These are phyloP conservation scores for Hoplodrina blanda DNA, from an alignment of 2,888 invertebrate genomes.

Conservation along the genomic window DNA sequence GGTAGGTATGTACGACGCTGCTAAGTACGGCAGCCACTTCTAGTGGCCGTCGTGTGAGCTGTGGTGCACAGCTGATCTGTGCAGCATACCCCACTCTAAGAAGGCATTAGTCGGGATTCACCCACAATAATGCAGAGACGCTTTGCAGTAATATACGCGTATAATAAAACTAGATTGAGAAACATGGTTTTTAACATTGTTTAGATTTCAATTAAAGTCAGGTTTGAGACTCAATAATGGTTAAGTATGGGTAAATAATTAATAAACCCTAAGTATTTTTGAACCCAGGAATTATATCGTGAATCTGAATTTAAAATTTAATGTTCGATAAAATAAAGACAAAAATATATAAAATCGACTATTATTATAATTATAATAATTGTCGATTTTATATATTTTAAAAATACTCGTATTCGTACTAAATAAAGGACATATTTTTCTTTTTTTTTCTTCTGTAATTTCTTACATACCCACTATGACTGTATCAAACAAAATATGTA, in stretches of 20 bases:
- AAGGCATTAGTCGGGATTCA: slow-evolving; percentile 35
- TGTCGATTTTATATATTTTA: no score
- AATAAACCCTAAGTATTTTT: not conserved
- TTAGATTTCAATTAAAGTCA: not conserved
- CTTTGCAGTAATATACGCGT: slow-evolving; percentile 4
- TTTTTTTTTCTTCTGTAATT: not conserved
- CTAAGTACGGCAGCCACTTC: slow-evolving; percentile 32
- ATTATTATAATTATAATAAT: no score
- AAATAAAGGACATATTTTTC: not conserved
- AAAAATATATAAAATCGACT: no score
- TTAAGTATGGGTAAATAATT: not conserved
- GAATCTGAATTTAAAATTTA: not conserved
- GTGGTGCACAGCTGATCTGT: slow-evolving; percentile 43
- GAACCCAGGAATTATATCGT: not conserved
- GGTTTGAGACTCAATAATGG: not conserved
- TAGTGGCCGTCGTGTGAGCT: slow-evolving; percentile 23
- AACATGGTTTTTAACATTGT: not conserved
- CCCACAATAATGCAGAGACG: slow-evolving; percentile 3
- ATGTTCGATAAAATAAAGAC: not conserved
- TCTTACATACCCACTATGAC: no score
- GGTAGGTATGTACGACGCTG: slow-evolving; percentile 26
- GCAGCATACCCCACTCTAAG: not conserved
- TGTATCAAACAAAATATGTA: not conserved
- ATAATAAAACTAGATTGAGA: not conserved
- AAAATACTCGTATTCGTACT: no score